Base-by-base conservation (phyloP, 2,797 vertebrate genomes). In the Dryobates pubescens region DNA sequence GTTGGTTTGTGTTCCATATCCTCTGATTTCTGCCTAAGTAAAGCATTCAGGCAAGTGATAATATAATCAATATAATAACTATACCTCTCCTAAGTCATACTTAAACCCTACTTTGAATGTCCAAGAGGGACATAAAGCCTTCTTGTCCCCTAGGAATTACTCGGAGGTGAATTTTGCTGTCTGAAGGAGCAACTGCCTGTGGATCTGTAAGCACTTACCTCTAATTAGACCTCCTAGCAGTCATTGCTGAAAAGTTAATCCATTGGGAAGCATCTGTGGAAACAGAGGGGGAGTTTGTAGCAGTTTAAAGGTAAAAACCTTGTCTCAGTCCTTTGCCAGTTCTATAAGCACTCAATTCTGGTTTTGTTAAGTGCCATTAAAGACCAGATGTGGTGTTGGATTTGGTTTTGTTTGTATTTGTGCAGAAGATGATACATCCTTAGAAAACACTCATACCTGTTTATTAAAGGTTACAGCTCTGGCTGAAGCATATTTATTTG, bases 401-500 rank as follows among this genome's bases (percentile, higher is more conserved):
- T 91, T 91, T 90, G 63, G 6, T 80, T 93, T 92, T 82, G 47
- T 91, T 85, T 94, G 43, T 72, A 38, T 86, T 78, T 85, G 49
- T 56, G 54, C n/a, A 74, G 45, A 86, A 88, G 65, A 77, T 19
- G 49, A 8, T 38, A 23, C 23, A 62, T 82, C 80, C 45, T 91
- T 90, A 71, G 65, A 93, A 93, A 81, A 41, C 74, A 68, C 13
- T 70, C 78, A 24, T 86, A 85, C 64, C 62, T 63, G 88, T 89
- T 93, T 93, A 81, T 81, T 91, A 96, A 97, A 97, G 90, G 93
- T 95, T 96, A 94, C 43, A 63, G 17, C 78, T 86, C 83, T 86
- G 56, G 41, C 61, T 91, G 93, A 95, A 82, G n/a, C 38, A 49
- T 91, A 95, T 95, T 92, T 92, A 67, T 91, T 89, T 93, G 76